Base-by-base conservation (phyloP, 2,797 vertebrate species). In the Dromococcyx pavoninus region DNA sequence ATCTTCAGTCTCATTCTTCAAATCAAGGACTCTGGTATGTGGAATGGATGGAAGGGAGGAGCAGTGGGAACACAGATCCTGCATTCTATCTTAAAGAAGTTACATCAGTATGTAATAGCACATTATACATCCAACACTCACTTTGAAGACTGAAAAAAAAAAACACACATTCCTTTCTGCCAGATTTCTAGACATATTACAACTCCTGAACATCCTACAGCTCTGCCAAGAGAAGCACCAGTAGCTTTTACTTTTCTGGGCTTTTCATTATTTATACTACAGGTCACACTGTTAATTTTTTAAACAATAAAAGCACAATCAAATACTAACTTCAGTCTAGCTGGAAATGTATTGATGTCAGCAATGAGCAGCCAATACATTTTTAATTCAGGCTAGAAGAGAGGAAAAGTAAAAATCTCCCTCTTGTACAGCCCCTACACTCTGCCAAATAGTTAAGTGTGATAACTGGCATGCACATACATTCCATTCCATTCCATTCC, bases 351-450 rank as follows among this genome's bases (percentile, higher is more conserved):
- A 96, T 95, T 89, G 51, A 93, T 91, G 71, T 93, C 85, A 96
- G 81, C 84, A 97, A 92, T 62, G 95, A 89, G 73, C 58, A 95
- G 73, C 33, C 56, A 96, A 96, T 89, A 91, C 35, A 95, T 93
- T 97, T 97, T 97, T 88, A 96, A 97, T 96, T 96, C 84, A 95
- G 86, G 56, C 46, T 80, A 95, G 89, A 94, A 61, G 44, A 93
- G 77, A 72, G 79, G 60, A 95, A 97, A 96, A 93, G 46, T 67
- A 93, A 82, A 96, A 94, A 81, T 95, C 53, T 90, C 25, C 19
- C 61, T 97, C 84, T 94, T 75, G 88, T 96, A 89, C 46, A 91
- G 17, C 43, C 54, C 70, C 50, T 95, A 91, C 74, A 92, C 75
- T 90, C 84, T 97, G 76, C 79, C 89, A 97, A 97, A 88, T 39